Evolutionary conservation across 1,140 invertebrate genomes (phyloP), one percentile per base, ranked within the genome.

Genomic region (Halyomorpha halys): DNA sequence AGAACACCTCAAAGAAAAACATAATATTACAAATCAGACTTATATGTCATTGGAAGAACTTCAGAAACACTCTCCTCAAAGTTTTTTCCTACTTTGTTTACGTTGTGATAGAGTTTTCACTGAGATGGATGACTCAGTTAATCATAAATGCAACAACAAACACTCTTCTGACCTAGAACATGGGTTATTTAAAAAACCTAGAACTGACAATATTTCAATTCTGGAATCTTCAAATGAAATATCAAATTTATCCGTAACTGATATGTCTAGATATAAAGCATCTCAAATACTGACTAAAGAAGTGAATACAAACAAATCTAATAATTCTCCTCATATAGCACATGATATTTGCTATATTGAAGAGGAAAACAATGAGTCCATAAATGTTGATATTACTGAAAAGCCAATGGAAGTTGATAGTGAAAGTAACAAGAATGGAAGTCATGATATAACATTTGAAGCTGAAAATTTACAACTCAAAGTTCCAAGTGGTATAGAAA

Each of bases 71-170:
- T 83, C 82, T 67, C 81, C 79, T 69, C 83, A 83, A 49, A 81
- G 82, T 0, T 83, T 85, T 73, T 87, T 83, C 76, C 74, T 90
- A 67, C 82, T 87, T 74, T 91, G 87, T 73, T 87, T 86, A 78
- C 81, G 79, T 34, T 89, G 88, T 77, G 84, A 87, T 73, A 81
- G 83, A 69, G 80, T 85, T 9, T 89, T 87, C 71, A 80, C 78
- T 49, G 83, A 86, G 68, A 80, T 81, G 66, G 83, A 86, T 71
- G 80, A 86, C 70, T 89, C 86, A 75, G 83, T 81, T 62, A 79
- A 83, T 70, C 86, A 89, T 70, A 79, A 80, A 70, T 89, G 87
- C 74, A 73, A 76, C n/a, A n/a, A 39, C 16, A 59, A 61, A 30
- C 51, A 64, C 16, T 30, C 21, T 25, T 27, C 16, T 59, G 21